These are phyloP conservation scores for Globia sparganii DNA, from an alignment of 2,888 invertebrate species.

Conservation along the genomic window DNA sequence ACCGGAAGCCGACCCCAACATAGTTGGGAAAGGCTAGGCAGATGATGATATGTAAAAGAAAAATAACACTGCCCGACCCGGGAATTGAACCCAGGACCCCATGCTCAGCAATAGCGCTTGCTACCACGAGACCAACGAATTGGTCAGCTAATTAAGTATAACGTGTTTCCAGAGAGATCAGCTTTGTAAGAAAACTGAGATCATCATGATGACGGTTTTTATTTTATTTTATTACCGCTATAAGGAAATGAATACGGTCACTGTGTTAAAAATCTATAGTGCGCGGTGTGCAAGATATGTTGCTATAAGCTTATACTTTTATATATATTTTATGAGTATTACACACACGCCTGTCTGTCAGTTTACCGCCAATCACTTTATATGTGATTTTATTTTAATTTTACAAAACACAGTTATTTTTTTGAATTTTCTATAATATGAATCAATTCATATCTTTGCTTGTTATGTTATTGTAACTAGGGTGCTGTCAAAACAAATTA, in stretches of 20 bases:
- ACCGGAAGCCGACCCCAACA: too few relatives aligned
- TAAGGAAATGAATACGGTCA: conserved; percentile 31
- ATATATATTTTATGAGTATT: background rate
- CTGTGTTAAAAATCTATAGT: conserved; percentile 16
- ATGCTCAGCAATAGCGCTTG: too few relatives aligned
- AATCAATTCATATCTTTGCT: background rate
- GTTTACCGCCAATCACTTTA: conserved; percentile 32
- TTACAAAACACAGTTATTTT: background rate
- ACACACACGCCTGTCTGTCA: conserved; percentile 11
- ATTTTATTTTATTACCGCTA: conserved; percentile 32
- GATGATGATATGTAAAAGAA: too few relatives aligned
- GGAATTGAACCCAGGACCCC: too few relatives aligned
- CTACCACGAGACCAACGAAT: too few relatives aligned
- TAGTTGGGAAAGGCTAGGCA: too few relatives aligned
- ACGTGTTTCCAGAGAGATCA: conserved; percentile 19
- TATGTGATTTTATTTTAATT: background rate
- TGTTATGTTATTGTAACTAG: background rate
- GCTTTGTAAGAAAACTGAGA: conserved; percentile 24
- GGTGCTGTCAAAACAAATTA: background rate
- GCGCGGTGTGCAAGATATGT: background rate
- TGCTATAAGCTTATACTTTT: background rate
- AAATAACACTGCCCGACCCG: too few relatives aligned
- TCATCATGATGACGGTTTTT: conserved; percentile 40
- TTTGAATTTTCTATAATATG: background rate
- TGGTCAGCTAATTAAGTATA: too few relatives aligned